Percentiles rank a stretch among this genome's conserved stretches.
Conservation (phyloP, 1,140 invertebrate species). For the Phortica variegata region DNA sequence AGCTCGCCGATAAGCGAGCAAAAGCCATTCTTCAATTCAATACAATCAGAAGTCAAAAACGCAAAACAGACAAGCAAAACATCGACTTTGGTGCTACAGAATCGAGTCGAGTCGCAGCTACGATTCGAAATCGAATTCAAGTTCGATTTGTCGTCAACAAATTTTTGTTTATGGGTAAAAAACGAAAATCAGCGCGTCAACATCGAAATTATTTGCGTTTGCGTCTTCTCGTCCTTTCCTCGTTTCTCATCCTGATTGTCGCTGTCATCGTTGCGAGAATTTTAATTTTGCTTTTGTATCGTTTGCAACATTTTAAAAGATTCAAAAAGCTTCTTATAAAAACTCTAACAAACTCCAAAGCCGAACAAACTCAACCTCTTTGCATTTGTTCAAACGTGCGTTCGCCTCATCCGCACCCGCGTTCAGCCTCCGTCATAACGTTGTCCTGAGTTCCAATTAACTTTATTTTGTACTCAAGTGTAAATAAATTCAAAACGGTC, state of each 20-base stretch:
- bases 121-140: too few species aligned
- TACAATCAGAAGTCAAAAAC: background rate
- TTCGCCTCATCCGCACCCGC: too few species aligned
- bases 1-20: constrained; percentile 36
- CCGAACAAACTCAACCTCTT: too few species aligned
- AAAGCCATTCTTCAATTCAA: too few species aligned
- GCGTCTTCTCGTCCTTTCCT: constrained; percentile 50
- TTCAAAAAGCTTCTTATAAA: constrained; percentile 48
- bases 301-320: constrained; percentile 51
- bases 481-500: constrained; percentile 12
- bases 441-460: too few species aligned
- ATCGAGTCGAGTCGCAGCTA: constrained; percentile 2
- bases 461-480: too few species aligned
- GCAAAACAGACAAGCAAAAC: background rate
- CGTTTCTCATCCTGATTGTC: constrained; percentile 50
- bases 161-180: constrained; percentile 56
- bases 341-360: too few species aligned
- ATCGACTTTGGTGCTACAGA: background rate
- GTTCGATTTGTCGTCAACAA: constrained; percentile 15
- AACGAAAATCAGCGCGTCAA: constrained; percentile 53
- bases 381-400: too few species aligned
- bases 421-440: too few species aligned
- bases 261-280: constrained; percentile 44
- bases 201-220: constrained; percentile 58
- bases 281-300: constrained; percentile 54